These are phyloP conservation scores for Sminthopsis crassicaudata DNA, from an alignment of 2,113 vertebrate genomes.

Conservation along the genomic window DNA sequence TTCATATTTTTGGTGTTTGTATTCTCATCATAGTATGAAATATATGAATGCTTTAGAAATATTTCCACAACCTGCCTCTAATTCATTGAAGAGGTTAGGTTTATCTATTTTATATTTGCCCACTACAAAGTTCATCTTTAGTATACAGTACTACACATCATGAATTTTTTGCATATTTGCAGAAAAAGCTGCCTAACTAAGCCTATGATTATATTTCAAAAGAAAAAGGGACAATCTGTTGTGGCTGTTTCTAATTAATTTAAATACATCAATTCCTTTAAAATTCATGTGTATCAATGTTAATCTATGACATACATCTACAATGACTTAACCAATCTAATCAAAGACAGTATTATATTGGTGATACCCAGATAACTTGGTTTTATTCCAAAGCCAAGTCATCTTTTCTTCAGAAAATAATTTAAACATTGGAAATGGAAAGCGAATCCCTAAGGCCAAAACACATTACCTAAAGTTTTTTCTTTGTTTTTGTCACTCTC, in stretches of 20 bases:
- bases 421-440: neutral
- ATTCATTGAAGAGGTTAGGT: neutral
- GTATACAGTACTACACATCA: neutral
- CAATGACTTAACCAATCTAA: neutral
- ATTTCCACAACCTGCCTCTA: neutral
- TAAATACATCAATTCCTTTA: conserved; percentile 8
- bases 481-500: conserved; percentile 88
- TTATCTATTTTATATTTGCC: neutral
- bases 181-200: neutral
- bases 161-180: neutral
- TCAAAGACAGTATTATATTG: neutral
- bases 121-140: neutral
- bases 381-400: neutral
- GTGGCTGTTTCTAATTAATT: conserved; percentile 9
- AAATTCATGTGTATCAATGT: neutral
- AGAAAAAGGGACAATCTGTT: conserved; percentile 36
- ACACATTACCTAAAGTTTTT: conserved; percentile 91
- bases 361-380: neutral
- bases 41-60: neutral
- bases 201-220: conserved; percentile 17
- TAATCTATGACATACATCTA: neutral
- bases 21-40: neutral
- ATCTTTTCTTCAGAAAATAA: neutral
- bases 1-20: neutral
- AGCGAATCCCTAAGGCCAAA: neutral